Conservation (phyloP, 2,113 vertebrate genomes). For the Gulo gulo region DNA sequence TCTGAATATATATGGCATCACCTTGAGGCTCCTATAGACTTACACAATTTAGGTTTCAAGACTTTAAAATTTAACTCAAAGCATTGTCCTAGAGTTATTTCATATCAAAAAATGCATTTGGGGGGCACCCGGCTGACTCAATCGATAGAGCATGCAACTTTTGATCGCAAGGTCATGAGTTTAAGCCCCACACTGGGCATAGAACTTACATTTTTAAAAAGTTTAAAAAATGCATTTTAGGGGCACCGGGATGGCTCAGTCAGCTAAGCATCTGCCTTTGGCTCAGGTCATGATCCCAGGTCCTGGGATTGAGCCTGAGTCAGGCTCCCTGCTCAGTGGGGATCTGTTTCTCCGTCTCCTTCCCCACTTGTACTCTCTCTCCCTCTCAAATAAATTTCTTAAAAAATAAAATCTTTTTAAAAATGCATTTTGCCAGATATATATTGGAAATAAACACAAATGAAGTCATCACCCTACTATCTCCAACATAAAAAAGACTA, state of each 20-base stretch:
- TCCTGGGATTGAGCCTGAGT: not conserved
- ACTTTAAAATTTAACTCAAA: not conserved
- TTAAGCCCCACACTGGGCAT: not conserved
- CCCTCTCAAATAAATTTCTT: not conserved
- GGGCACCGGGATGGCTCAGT: not conserved
- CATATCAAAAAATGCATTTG: not conserved
- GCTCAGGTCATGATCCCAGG: not conserved
- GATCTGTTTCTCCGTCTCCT: not conserved
- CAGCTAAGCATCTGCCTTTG: not conserved
- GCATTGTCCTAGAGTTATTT: not conserved
- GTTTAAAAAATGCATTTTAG: not conserved
- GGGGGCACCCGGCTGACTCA: not conserved
- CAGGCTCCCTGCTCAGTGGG: not conserved
- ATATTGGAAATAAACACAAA: not conserved
- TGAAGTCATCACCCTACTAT: not conserved
- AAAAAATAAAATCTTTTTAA: not conserved
- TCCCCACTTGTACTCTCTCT: not conserved
- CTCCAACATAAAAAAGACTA: not conserved
- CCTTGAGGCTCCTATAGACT: not conserved
- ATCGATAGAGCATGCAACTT: not conserved
- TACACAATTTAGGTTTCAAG: not conserved
- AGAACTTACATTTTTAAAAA: not conserved
- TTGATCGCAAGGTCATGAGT: not conserved
- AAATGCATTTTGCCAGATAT: not conserved
- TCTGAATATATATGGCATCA: not conserved